Base-by-base conservation (phyloP, 2,888 invertebrate genomes). In the Melanostoma scalare region DNA sequence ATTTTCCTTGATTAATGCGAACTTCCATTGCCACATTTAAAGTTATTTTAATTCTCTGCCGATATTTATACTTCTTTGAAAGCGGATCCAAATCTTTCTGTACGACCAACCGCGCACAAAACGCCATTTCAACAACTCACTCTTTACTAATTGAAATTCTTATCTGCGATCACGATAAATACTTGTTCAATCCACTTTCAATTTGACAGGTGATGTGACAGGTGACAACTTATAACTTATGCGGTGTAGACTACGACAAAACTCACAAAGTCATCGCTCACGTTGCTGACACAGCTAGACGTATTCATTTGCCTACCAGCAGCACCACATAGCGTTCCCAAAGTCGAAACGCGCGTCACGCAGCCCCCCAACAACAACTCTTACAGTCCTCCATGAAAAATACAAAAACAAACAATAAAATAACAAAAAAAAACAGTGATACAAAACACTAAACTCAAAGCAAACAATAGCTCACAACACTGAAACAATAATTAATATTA, bases 131-230 rank as follows among this genome's bases (percentile, higher is more conserved):
- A 60, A 63, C 69, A 60, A 56, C 65, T 78, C 72, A 78, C 81
- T 20, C 20, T 87, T 88, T 89, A 87, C 87, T 90, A 90, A 90
- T 90, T 90, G 90, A 89, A 89, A 90, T 90, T 89, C 90, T 90
- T 90, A 90, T 89, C 90, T 89, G 87, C 88, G 86, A 89, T 89
- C 88, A 85, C 87, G 88, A 89, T 89, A 89, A 89, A 87, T 89
- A 87, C 89, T 89, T 89, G 89, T 88, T 88, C 90, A 90, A 89
- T 89, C 89, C 90, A 90, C 90, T 90, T 91, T 90, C 91, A 89
- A 91, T 91, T 90, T 91, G 91, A 91, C 90, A 90, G 88, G 86
- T 86, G 88, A 89, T 89, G 90, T 90, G 91, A 91, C 91, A 90
- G 89, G 89, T 90, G 91, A 90, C 90, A 90, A 90, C 87, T 90